phyloP scores from a whole-genome alignment of 2,888 invertebrate species.

The Dynastes hyllus region DNA sequence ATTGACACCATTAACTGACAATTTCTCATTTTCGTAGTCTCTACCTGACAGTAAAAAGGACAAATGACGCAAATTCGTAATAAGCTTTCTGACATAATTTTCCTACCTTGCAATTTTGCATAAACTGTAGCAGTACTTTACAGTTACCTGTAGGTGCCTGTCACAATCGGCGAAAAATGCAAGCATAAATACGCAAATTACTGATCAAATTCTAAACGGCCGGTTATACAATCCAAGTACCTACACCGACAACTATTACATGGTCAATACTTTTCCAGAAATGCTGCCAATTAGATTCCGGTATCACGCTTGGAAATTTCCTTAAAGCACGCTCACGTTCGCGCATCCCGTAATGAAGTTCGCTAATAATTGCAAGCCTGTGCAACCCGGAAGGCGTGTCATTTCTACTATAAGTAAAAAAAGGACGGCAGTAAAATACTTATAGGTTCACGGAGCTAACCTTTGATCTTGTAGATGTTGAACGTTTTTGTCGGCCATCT shows the following conservation, averaged over 20 bases:
- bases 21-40: neutral
- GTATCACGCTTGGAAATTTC: conserved; percentile 52
- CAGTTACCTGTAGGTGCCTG: neutral
- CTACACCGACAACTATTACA: conserved; percentile 34
- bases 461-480: conserved; percentile 59
- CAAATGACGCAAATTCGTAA: neutral
- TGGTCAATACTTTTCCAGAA: conserved; percentile 45
- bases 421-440: conserved; percentile 54
- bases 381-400: conserved; percentile 60
- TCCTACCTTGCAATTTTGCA: neutral
- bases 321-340: conserved; percentile 52
- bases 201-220: conserved; percentile 31
- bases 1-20: no score
- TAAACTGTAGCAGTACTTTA: conserved; percentile 45
- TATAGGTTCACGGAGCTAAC: conserved; percentile 60
- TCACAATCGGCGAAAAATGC: conserved; percentile 12
- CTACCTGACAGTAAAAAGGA: no score
- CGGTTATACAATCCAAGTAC: conserved; percentile 30
- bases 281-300: conserved; percentile 51
- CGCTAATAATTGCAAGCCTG: conserved; percentile 56
- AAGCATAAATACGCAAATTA: conserved; percentile 39
- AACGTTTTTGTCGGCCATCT: conserved; percentile 54
- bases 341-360: conserved; percentile 55
- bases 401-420: conserved; percentile 53
- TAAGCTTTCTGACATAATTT: neutral